A percentile compares a stretch with the other conserved stretches of the same genome.
These are phyloP conservation scores for Phyllotreta cruciferae DNA, from an alignment of 2,888 invertebrate species.

Conservation along the genomic window DNA sequence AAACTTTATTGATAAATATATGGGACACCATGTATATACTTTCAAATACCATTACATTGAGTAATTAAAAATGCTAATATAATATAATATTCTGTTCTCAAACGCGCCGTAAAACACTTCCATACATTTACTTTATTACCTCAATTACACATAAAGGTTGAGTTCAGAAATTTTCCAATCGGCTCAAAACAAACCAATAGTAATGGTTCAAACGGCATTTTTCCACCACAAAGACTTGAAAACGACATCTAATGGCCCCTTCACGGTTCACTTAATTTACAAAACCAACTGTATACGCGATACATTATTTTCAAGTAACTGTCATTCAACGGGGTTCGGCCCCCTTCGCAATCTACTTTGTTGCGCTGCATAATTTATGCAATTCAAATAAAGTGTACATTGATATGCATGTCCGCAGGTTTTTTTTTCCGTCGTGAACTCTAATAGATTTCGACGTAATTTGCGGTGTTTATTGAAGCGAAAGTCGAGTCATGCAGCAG, in stretches of 20 bases:
- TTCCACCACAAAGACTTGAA: too few relatives aligned
- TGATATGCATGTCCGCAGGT: constrained; percentile 13
- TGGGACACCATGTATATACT: too few relatives aligned
- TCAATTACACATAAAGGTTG: too few relatives aligned
- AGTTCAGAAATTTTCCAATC: too few relatives aligned
- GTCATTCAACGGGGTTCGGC: constrained; percentile 16
- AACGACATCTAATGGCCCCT: not conserved
- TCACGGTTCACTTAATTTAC: constrained; percentile 27
- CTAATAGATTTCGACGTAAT: constrained; percentile 25
- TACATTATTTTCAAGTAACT: constrained; percentile 21
- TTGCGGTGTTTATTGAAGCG: constrained; percentile 25
- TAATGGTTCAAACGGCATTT: too few relatives aligned
- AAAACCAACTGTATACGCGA: constrained; percentile 24
- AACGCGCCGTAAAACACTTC: not conserved
- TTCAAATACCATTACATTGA: too few relatives aligned
- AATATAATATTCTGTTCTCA: not conserved
- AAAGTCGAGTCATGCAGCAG: not conserved
- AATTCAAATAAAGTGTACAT: constrained; percentile 2
- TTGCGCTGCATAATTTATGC: constrained; percentile 15
- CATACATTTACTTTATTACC: not conserved
- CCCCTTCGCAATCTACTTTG: constrained; percentile 20
- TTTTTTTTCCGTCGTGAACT: constrained; percentile 6
- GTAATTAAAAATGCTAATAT: too few relatives aligned
- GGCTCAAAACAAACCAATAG: too few relatives aligned
- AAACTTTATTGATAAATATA: too few relatives aligned